Base-by-base conservation (phyloP, 2,888 invertebrate species). In the Drepanosiphum platanoidis region DNA sequence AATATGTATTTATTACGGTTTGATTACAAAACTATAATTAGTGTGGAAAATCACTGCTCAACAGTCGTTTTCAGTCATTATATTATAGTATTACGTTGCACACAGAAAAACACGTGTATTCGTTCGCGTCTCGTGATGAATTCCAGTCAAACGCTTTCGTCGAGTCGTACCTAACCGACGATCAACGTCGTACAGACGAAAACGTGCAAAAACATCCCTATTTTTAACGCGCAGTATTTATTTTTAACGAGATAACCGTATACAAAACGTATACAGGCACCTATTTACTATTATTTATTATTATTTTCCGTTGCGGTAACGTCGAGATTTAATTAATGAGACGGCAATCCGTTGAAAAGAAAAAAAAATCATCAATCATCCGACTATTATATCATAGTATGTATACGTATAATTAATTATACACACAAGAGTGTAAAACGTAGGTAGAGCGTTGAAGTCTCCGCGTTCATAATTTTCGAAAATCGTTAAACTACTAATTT, bases 391-490 rank as follows among this genome's bases (percentile, higher is more conserved):
- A n/a, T 34, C 34, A 36, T 15, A 78, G 27, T 11, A 70, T 58
- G 66, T 22, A 9, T n/a, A n/a, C n/a, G n/a, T n/a, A n/a, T n/a
- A n/a, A n/a, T n/a, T n/a, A n/a, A n/a, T n/a, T n/a, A n/a, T n/a
- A n/a, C n/a, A n/a, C n/a, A n/a, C n/a, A n/a, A n/a, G n/a, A n/a
- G n/a, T n/a, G n/a, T n/a, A n/a, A n/a, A n/a, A n/a, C n/a, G n/a
- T n/a, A n/a, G n/a, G n/a, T n/a, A n/a, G n/a, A n/a, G n/a, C 32
- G 71, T 72, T 82, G 71, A 82, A 82, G 61, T 71, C 22, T 39
- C n/a, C 34, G 42, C 4, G 27, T 36, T 32, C 61, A 32, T 15
- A 72, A 42, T 72, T 18, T 52, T 32, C n/a, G 15, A 8, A 34
- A 80, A 80, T 36, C 22, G 9, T 68, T n/a, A 27, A 70, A 34